Conservation (phyloP, 2,113 vertebrate genomes). For the Sterrhoptilus dennistouni region DNA sequence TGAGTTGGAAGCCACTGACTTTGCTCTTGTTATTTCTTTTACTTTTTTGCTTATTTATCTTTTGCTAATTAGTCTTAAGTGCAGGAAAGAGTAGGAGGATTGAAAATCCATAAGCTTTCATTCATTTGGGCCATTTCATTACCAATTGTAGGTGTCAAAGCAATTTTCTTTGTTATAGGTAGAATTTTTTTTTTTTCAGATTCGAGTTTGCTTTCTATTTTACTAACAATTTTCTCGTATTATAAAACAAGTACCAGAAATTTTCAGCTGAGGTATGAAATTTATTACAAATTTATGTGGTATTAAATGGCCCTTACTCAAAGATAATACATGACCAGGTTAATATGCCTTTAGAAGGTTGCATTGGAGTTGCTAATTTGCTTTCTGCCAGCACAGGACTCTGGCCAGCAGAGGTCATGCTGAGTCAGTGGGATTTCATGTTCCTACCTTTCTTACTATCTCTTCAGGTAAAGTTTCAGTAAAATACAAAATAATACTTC, state of each 20-base stretch:
- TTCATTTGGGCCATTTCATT: background rate
- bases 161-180: background rate
- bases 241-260: background rate
- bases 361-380: background rate
- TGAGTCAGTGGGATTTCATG: background rate
- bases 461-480: background rate
- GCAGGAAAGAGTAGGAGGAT: background rate
- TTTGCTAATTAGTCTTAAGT: background rate
- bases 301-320: background rate
- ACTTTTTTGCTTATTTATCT: background rate
- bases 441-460: background rate
- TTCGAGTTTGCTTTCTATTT: background rate
- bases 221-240: background rate
- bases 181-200: background rate
- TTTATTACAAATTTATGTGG: background rate
- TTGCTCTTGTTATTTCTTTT: background rate
- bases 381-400: background rate
- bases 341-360: background rate
- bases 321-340: background rate
- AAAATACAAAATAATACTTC: background rate
- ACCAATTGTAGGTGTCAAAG: background rate
- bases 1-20: background rate
- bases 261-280: background rate
- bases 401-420: slow-evolving; percentile 56
- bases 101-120: background rate